Percentiles rank a stretch among this genome's conserved stretches.
These are phyloP conservation scores for Ichneumoninae sp. DNA, from an alignment of 2,888 invertebrate genomes.

Conservation along the genomic window DNA sequence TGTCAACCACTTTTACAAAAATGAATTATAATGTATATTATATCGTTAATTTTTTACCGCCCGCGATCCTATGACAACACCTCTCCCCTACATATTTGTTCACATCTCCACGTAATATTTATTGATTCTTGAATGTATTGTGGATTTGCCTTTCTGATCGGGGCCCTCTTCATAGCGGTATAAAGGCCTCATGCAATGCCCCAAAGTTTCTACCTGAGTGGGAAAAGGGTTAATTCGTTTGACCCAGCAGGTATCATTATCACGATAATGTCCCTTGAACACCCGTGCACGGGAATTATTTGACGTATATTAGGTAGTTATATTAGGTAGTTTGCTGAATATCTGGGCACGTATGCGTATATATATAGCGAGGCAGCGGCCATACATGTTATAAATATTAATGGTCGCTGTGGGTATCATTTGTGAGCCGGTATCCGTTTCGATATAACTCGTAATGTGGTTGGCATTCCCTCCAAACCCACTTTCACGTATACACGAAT, in stretches of 20 bases:
- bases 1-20: background rate
- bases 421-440: slow-evolving; percentile 61
- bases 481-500: slow-evolving; percentile 14
- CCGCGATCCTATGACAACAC: background rate
- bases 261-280: slow-evolving; percentile 45
- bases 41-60: background rate
- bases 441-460: slow-evolving; percentile 60
- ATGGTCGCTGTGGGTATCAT: slow-evolving; percentile 60
- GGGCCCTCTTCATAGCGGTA: background rate
- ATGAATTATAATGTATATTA: background rate
- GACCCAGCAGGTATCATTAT: slow-evolving; percentile 50
- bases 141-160: background rate
- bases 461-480: slow-evolving; percentile 21
- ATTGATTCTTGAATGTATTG: background rate
- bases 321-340: slow-evolving; percentile 47
- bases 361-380: slow-evolving; percentile 27
- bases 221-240: background rate
- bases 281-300: slow-evolving; percentile 39
- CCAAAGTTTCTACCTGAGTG: background rate
- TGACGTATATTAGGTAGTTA: slow-evolving; percentile 50
- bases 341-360: slow-evolving; percentile 19
- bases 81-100: slow-evolving; percentile 2
- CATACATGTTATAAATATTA: slow-evolving; percentile 56
- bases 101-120: background rate
- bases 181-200: background rate